These are phyloP conservation scores for Pegoplata infirma DNA, from an alignment of 2,888 invertebrate genomes.

Conservation along the genomic window DNA sequence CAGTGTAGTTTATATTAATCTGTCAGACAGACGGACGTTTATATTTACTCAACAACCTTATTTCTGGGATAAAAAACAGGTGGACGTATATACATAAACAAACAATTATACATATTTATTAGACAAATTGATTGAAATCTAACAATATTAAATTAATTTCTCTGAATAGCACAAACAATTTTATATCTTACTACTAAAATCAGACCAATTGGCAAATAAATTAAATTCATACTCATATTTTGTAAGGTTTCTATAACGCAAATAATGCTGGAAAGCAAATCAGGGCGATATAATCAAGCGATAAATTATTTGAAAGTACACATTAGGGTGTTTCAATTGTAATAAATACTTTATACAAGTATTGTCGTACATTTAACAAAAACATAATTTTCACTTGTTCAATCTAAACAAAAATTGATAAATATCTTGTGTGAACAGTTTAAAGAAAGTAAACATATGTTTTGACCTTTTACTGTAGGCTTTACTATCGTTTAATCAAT, in stretches of 20 bases:
- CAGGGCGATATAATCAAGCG: neutral
- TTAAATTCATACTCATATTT: neutral
- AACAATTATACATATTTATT: neutral
- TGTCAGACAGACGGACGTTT: too few relatives aligned
- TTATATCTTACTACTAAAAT: slow-evolving; percentile 27
- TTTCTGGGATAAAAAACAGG: slow-evolving; percentile 17
- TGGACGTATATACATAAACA: slow-evolving; percentile 26
- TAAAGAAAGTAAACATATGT: slow-evolving; percentile 46
- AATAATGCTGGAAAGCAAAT: slow-evolving; percentile 17
- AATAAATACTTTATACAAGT: too few relatives aligned
- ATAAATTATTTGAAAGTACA: neutral
- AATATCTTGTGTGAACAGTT: slow-evolving; percentile 34
- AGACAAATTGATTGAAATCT: neutral
- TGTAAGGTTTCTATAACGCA: slow-evolving; percentile 25
- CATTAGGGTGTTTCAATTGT: neutral
- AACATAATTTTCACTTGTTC: neutral
- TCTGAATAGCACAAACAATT: neutral
- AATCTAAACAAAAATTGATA: neutral
- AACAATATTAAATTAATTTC: neutral
- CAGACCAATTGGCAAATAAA: slow-evolving; percentile 7
- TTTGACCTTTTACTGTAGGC: neutral
- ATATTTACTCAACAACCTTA: too few relatives aligned
- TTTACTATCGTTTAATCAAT: neutral
- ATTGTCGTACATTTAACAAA: too few relatives aligned
- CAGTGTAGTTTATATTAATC: too few relatives aligned